phyloP scores from a whole-genome alignment of 2,797 vertebrate genomes.

The Gymnodraco acuticeps region DNA sequence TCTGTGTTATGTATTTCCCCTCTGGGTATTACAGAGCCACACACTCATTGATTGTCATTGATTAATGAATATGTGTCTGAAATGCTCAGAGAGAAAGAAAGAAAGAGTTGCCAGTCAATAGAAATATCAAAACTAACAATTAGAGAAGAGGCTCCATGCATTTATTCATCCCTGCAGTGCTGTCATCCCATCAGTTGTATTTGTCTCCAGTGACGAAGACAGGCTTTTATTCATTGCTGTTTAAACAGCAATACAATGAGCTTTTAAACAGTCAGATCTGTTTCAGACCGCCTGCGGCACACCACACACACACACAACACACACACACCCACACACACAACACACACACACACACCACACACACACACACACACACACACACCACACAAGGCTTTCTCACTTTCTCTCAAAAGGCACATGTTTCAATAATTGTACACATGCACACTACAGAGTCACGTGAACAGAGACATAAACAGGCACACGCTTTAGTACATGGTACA shows the following conservation, averaged over 20 bases:
- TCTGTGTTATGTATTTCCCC: background rate
- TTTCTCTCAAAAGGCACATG: slow-evolving; percentile 11
- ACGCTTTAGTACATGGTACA: background rate
- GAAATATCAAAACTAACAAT: slow-evolving; percentile 5
- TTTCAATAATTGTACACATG: slow-evolving; percentile 26
- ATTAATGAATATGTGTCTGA: slow-evolving; percentile 1
- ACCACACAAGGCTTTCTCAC: background rate
- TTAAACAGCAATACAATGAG: slow-evolving; percentile 41
- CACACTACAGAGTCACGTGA: slow-evolving; percentile 36
- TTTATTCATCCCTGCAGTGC: slow-evolving; percentile 7
- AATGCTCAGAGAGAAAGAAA: slow-evolving; percentile 5
- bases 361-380: slow-evolving; percentile 19
- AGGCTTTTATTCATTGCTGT: slow-evolving; percentile 26
- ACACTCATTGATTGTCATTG: background rate
- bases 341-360: background rate
- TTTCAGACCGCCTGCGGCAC: slow-evolving; percentile 17
- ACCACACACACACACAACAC: background rate
- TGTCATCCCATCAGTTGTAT: slow-evolving; percentile 28
- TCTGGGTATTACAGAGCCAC: background rate
- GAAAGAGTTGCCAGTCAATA: slow-evolving; percentile 13
- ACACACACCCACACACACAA: slow-evolving; percentile 15
- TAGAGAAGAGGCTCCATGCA: background rate
- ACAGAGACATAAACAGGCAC: slow-evolving; percentile 17
- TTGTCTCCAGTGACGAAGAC: slow-evolving; percentile 20
- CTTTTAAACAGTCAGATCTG: slow-evolving; percentile 39